Evolutionary conservation across 1,140 invertebrate genomes (phyloP).

Genomic region (Drosophila saltans): DNA sequence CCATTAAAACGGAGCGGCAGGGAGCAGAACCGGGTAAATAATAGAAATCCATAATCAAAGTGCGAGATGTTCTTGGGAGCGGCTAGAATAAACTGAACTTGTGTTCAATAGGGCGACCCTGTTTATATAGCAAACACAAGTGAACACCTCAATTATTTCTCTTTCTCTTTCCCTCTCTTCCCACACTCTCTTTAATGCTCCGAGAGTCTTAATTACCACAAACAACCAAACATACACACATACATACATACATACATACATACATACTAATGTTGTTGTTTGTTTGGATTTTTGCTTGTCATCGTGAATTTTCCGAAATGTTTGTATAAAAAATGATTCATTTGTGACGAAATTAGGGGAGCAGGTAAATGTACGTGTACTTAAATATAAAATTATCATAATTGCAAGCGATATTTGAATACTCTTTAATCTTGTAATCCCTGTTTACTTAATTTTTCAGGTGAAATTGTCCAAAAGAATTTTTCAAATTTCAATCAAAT

Average conservation of each 20-base stretch:
- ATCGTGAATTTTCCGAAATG: neutral
- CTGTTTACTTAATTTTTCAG: too few species aligned
- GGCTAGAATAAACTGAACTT: constrained; percentile 1
- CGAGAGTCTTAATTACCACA: neutral
- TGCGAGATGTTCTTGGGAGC: neutral
- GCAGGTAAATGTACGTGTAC: too few species aligned
- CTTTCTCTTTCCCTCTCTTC: neutral
- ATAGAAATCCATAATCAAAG: constrained; percentile 42
- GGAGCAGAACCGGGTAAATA: constrained; percentile 64
- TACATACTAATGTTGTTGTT: neutral
- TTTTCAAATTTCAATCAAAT: too few species aligned
- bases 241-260: neutral
- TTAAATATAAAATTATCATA: too few species aligned
- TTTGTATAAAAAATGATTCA: neutral
- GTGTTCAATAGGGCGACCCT: neutral
- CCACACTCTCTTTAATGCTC: neutral
- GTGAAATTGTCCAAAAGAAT: too few species aligned
- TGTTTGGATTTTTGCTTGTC: constrained; percentile 3
- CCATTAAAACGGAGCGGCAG: constrained; percentile 82
- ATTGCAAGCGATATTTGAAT: too few species aligned
- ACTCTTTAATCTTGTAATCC: too few species aligned
- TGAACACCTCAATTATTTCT: neutral
- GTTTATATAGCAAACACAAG: constrained; percentile 1
- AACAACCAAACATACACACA: neutral
- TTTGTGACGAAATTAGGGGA: too few species aligned